Base-by-base conservation (phyloP, 2,797 vertebrate genomes). In the Enteromius thamalakanensis region DNA sequence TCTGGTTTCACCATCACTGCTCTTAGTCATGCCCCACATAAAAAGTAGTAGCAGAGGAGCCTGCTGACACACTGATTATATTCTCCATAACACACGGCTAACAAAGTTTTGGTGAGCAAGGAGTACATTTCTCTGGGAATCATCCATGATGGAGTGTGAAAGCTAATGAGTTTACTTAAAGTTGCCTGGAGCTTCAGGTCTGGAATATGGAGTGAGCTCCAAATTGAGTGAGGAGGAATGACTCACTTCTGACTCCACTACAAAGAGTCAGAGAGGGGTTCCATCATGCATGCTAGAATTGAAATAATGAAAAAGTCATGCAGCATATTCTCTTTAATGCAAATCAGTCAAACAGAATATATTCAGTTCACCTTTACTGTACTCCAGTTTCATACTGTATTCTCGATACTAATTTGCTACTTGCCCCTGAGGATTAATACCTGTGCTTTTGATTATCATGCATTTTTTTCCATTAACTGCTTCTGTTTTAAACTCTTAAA, bases 151-250 rank as follows among this genome's bases (percentile, higher is more conserved):
- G 60, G 47, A 17, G 71, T 29, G n/a, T 55, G 47, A 82, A 55
- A 82, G 23, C 71, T 76, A 55, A 76, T 79, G 60, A 79, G 70
- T 55, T 67, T 76, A 81, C 42, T 19, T 64, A 19, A 51, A 45
- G 81, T 68, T 55, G 72, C 72, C 81, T 6, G 72, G 23, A 76
- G 62, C 62, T 58, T 69, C 21, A 55, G 60, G 60, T 53, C 60
- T 82, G 58, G 45, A 65, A 75, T 74, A 76, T 76, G 17, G 70
- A 75, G 60, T 55, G 62, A 32, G 69, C 69, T 74, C 26, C 21
- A 65, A 32, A 60, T 58, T 47, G 67, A 14, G 26, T 64, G n/a
- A 76, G 32, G 10, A 82, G 60, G 60, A 81, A 76, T 76, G 72
- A 76, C 49, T 82, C 47, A 68, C 47, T 21, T 68, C 23, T 67